Evolutionary conservation across 1,140 invertebrate genomes (phyloP).

Genomic region (Pseudomyrmex dendroicus): DNA sequence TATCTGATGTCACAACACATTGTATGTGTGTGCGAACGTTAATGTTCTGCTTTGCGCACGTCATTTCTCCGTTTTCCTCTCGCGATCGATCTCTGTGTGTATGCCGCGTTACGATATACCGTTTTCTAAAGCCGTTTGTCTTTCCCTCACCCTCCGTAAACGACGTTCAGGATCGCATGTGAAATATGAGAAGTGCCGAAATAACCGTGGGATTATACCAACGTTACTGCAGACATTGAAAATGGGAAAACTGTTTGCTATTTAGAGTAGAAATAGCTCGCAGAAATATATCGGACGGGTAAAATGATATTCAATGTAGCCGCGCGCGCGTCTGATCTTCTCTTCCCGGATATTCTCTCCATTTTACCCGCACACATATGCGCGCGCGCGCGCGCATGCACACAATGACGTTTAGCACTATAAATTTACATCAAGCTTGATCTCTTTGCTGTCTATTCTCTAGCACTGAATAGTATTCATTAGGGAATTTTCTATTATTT

Average conservation of each 20-base stretch:
- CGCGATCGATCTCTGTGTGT: constrained; percentile 38
- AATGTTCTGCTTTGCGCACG: constrained; percentile 66
- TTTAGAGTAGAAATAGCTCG: neutral
- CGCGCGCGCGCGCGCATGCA: too few relatives aligned
- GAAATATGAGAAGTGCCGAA: constrained; percentile 24
- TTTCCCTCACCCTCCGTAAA: constrained; percentile 35
- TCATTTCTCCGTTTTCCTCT: constrained; percentile 52
- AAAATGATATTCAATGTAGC: neutral
- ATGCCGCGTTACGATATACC: constrained; percentile 32
- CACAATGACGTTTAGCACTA: neutral
- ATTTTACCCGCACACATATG: neutral
- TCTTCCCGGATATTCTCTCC: neutral
- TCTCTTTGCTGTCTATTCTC: neutral
- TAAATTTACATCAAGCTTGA: neutral
- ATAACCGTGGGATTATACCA: constrained; percentile 19
- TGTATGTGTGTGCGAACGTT: constrained; percentile 24
- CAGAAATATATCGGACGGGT: neutral
- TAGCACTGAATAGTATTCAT: neutral
- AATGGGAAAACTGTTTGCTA: neutral
- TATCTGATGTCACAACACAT: constrained; percentile 54
- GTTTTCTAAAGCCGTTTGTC: constrained; percentile 59
- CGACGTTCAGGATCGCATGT: constrained; percentile 6
- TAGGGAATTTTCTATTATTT: neutral
- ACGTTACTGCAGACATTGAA: neutral
- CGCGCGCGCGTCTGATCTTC: neutral